phyloP scores from a whole-genome alignment of 2,113 vertebrate genomes.

The Mastomys coucha region DNA sequence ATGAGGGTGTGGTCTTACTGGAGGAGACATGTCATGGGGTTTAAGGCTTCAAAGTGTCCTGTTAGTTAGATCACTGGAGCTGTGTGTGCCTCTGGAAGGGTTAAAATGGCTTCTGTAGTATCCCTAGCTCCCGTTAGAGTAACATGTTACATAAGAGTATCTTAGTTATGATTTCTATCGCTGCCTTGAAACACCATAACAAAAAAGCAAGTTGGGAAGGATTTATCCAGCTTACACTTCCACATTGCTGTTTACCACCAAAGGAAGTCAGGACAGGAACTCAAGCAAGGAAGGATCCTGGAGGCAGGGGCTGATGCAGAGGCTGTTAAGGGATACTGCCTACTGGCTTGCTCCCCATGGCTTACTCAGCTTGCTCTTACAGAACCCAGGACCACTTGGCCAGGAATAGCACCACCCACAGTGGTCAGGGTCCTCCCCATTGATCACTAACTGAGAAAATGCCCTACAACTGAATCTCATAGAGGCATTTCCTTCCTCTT shows the following conservation, averaged over 20 bases:
- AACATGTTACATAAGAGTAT: not conserved
- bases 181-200: not conserved
- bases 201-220: not conserved
- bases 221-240: not conserved
- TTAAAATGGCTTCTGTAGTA: not conserved
- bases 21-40: no score
- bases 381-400: not conserved
- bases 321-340: not conserved
- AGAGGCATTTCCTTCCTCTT: not conserved
- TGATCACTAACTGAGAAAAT: not conserved
- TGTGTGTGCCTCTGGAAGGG: not conserved
- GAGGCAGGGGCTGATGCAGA: not conserved
- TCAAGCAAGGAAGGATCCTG: not conserved
- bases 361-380: not conserved
- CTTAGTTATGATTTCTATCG: not conserved
- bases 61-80: not conserved
- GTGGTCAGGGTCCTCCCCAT: not conserved
- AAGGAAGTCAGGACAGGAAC: not conserved
- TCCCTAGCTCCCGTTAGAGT: not conserved
- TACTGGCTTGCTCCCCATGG: not conserved
- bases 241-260: not conserved
- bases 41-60: no score
- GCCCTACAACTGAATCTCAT: not conserved
- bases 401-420: not conserved
- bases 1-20: no score